Conservation (phyloP, 53 echinoderm and acorn worm genomes). For the Henricia sp. region DNA sequence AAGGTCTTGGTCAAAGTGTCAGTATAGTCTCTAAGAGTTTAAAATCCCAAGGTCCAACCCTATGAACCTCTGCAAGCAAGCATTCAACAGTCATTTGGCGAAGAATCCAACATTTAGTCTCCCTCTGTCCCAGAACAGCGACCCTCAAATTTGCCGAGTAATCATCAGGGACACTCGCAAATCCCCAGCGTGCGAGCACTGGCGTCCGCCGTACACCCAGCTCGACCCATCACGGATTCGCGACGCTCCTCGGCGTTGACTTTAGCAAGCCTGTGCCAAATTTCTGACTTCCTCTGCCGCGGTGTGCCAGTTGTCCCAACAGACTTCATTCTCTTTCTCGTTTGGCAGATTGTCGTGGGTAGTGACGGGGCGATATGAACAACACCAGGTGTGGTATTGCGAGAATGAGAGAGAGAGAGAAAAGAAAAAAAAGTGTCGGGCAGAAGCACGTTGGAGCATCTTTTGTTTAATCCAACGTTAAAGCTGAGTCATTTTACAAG, state of each 20-base stretch:
- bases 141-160: constrained; percentile 28
- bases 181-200: constrained; percentile 36
- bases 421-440: background rate
- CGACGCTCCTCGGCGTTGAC: constrained; percentile 38
- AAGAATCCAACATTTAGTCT: background rate
- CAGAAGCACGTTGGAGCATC: background rate
- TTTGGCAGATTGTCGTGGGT: constrained; percentile 24
- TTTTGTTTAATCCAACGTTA: constrained; percentile 10
- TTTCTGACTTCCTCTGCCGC: constrained; percentile 43
- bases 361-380: constrained; percentile 5
- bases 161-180: constrained; percentile 44
- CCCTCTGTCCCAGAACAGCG: constrained; percentile 2
- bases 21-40: constrained; percentile 10
- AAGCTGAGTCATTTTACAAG: constrained; percentile 9
- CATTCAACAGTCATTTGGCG: background rate
- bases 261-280: constrained; percentile 55
- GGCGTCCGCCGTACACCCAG: constrained; percentile 31
- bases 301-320: constrained; percentile 37
- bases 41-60: background rate
- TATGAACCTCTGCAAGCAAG: background rate
- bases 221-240: constrained; percentile 28
- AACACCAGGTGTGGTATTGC: constrained; percentile 43
- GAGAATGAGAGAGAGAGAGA: background rate
- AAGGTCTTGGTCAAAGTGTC: background rate
- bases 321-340: background rate